Base-by-base conservation (phyloP, 1,140 invertebrate genomes). In the Bombus pascuorum region DNA sequence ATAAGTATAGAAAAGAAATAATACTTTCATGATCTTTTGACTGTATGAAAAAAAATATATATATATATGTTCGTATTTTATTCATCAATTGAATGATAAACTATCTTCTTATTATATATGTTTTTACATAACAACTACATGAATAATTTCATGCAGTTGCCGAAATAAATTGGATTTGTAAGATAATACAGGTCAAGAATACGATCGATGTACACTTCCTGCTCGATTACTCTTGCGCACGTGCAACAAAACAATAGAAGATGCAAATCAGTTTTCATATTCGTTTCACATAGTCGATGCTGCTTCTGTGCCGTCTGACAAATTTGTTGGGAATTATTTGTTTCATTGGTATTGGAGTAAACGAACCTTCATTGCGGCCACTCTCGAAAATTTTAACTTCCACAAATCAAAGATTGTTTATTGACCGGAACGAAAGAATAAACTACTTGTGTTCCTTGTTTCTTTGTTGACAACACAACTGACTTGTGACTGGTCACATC, bases 201-300 rank as follows among this genome's bases (percentile, higher is more conserved):
- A 47, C 76, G 83, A 84, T 84, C 83, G 68, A 84, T 84, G 68
- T 80, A 47, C 37, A 84, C 76, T 84, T 84, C 68, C 66, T 84
- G 32, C 42, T 62, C 53, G 25, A 79, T 84, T 84, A 80, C 68
- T n/a, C 39, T 62, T 53, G 83, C 75, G 83, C 76, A 72, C 66
- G 76, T 79, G 83, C 76, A 84, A 80, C n/a, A 18, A 70, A 71
- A 71, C 66, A 80, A 80, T 72, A 42, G 53, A 47, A 80, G 28
- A 84, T 6, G 66, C 25, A 53, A 80, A 84, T 78, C 82, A 78
- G 44, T 84, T 42, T 44, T 80, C 79, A n/a, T 34, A 62, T 59
- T 72, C 32, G 2, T 59, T 68, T 77, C 47, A 44, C 32, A 44
- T n/a, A 2, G 1, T n/a, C 10, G 5, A 34, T 18, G 25, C 5